These are phyloP conservation scores for Amiota mariae DNA, from an alignment of 2,888 invertebrate species.

Conservation along the genomic window DNA sequence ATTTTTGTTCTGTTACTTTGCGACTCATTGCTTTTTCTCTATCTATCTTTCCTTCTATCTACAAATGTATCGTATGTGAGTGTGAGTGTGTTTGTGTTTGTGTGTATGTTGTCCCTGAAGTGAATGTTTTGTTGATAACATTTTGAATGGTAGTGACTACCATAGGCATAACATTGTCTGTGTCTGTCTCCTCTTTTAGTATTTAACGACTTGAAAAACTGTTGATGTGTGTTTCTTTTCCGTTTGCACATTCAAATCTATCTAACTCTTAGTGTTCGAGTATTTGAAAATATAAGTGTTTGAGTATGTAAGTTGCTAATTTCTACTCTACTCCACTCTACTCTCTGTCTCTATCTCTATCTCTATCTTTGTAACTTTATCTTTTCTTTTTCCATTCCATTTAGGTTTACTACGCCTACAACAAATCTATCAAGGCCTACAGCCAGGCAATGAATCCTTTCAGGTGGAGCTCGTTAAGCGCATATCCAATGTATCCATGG, in stretches of 20 bases:
- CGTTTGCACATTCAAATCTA: no score
- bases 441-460: slow-evolving; percentile 88
- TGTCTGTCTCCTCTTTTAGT: neutral
- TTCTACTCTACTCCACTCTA: neutral
- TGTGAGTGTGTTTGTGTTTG: neutral
- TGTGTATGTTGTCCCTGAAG: neutral
- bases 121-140: slow-evolving; percentile 1
- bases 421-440: slow-evolving; percentile 92
- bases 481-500: slow-evolving; percentile 89
- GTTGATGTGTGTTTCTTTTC: neutral
- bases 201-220: slow-evolving; percentile 14
- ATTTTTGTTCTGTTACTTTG: no score
- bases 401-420: slow-evolving; percentile 91
- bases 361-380: slow-evolving; percentile 11
- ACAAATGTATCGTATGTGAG: no score
- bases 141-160: neutral
- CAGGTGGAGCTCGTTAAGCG: slow-evolving; percentile 90
- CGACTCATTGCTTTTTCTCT: neutral
- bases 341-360: neutral
- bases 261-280: no score
- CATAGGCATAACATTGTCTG: neutral
- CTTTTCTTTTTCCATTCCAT: slow-evolving; percentile 28
- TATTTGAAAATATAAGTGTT: no score
- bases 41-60: neutral
- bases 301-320: neutral